These are phyloP conservation scores for Drosophila insularis DNA, from an alignment of 1,140 invertebrate genomes.

Conservation along the genomic window DNA sequence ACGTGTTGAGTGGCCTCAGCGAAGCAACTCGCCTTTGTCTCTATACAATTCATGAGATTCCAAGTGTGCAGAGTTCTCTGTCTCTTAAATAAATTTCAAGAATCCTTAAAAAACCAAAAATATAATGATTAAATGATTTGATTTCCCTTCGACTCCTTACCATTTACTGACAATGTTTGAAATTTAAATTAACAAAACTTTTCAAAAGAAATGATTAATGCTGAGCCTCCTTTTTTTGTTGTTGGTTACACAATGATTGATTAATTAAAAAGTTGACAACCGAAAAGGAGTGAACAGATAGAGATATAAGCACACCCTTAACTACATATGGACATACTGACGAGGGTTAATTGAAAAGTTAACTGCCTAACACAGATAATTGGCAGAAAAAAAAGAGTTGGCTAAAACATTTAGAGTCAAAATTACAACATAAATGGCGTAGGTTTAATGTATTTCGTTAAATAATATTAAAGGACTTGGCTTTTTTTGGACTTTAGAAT, in stretches of 20 bases:
- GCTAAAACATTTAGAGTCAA: background rate
- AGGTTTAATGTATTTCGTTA: too few relatives aligned
- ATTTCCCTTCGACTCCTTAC: background rate
- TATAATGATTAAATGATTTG: slow-evolving; percentile 8
- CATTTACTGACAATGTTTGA: slow-evolving; percentile 7
- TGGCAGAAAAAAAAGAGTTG: background rate
- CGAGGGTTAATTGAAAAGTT: background rate
- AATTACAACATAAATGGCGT: too few relatives aligned
- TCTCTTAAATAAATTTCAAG: slow-evolving; percentile 15
- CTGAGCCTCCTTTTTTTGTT: slow-evolving; percentile 35
- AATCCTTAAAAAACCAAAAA: background rate
- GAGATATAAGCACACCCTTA: slow-evolving; percentile 51
- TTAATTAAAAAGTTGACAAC: slow-evolving; percentile 78
- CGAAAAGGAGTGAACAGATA: slow-evolving; percentile 53
- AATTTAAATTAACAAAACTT: slow-evolving; percentile 51
- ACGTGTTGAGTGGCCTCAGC: slow-evolving; percentile 70
- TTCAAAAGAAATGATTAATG: slow-evolving; percentile 70
- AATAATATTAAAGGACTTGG: too few relatives aligned
- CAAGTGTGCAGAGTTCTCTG: too few relatives aligned
- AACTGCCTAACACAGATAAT: background rate
- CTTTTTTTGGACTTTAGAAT: background rate
- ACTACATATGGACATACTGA: slow-evolving; percentile 27
- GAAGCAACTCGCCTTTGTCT: slow-evolving; percentile 38
- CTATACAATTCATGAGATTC: slow-evolving; percentile 14
- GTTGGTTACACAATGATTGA: slow-evolving; percentile 66